phyloP scores from a whole-genome alignment of 2,797 vertebrate species.

The Cossypha caffra region DNA sequence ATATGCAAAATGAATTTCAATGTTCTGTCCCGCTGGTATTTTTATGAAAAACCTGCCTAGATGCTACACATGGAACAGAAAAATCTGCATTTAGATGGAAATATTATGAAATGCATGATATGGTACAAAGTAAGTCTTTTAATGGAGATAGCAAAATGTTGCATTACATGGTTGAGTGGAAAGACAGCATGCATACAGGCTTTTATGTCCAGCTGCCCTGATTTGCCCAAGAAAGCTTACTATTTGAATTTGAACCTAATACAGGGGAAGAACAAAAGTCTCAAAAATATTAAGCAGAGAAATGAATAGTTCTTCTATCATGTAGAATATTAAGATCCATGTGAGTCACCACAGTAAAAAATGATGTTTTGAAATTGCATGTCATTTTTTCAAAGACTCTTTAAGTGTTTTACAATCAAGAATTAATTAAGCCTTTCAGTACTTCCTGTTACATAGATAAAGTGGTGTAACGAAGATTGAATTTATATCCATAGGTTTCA shows the following conservation, averaged over 20 bases:
- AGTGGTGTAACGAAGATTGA: background rate
- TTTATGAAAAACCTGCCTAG: conserved; percentile 81
- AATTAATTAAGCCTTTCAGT: conserved; percentile 6
- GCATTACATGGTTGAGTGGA: conserved; percentile 76
- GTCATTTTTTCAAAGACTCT: background rate
- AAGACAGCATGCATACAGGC: conserved; percentile 62
- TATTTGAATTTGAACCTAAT: conserved; percentile 64
- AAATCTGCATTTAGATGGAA: conserved; percentile 88
- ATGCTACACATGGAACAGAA: conserved; percentile 71
- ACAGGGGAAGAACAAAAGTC: background rate
- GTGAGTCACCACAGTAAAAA: background rate
- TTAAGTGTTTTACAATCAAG: background rate
- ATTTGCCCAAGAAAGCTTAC: conserved; percentile 59
- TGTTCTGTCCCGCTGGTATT: conserved; percentile 78
- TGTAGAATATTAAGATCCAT: background rate
- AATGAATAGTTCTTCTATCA: background rate
- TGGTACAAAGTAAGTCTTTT: conserved; percentile 72
- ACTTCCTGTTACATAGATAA: background rate
- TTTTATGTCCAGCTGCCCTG: conserved; percentile 69
- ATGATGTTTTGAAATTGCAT: background rate
- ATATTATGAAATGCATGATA: conserved; percentile 80
- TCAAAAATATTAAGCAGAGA: background rate
- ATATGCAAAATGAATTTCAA: conserved; percentile 81
- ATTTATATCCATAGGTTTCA: conserved; percentile 3
- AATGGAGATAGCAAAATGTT: conserved; percentile 72